Conservation (phyloP, 1,140 invertebrate species). For the Leptinotarsa texana region DNA sequence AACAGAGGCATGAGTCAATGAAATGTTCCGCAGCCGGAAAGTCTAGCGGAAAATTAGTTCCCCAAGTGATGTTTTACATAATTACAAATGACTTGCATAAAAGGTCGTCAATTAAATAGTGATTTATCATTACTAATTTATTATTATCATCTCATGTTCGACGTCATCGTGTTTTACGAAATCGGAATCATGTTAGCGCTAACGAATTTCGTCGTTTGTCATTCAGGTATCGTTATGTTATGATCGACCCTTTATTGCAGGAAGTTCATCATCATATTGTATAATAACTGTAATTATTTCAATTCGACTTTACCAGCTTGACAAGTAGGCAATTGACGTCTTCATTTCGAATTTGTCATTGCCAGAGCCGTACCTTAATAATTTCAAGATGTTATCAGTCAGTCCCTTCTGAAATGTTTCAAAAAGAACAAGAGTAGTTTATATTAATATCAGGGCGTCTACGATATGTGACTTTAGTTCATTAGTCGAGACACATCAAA, state of each 20-base stretch:
- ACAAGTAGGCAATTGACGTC: no score
- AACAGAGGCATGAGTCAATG: not conserved
- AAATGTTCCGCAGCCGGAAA: not conserved
- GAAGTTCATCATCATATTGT: conserved; percentile 1
- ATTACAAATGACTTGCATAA: conserved; percentile 2
- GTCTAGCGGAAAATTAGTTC: conserved; percentile 5
- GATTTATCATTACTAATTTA: not conserved
- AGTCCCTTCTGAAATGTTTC: no score
- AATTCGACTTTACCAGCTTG: not conserved
- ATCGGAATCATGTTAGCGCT: no score
- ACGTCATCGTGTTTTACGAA: not conserved
- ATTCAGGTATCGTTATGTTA: not conserved
- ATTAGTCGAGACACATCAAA: no score
- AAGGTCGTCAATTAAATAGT: conserved; percentile 6
- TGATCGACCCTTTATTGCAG: not conserved
- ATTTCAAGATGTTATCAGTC: no score
- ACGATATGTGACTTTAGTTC: no score
- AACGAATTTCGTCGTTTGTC: not conserved
- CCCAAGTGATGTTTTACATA: conserved; percentile 2
- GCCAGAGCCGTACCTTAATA: no score
- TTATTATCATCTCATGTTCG: not conserved
- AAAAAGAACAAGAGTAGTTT: no score
- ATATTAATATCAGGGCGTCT: no score
- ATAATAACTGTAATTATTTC: conserved; percentile 1
- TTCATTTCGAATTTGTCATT: no score